phyloP scores from a whole-genome alignment of 2,888 invertebrate species.

The Tetramorium bicarinatum region DNA sequence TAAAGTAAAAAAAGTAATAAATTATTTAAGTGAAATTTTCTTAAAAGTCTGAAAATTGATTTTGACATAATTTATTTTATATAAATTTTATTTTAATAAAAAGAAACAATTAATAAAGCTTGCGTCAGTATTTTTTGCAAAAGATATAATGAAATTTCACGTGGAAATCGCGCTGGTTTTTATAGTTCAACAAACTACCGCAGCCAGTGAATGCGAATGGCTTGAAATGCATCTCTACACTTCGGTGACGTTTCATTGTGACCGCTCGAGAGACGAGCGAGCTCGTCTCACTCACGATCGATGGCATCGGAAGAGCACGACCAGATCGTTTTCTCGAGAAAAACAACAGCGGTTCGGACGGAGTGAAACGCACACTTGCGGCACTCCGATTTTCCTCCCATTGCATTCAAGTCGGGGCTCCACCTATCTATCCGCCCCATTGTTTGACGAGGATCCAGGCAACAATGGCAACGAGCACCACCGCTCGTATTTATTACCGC shows the following conservation, averaged over 20 bases:
- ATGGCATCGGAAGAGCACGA: conserved; percentile 20
- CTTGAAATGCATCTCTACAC: conserved; percentile 5
- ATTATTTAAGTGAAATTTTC: neutral
- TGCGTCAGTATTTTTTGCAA: neutral
- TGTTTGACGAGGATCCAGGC: conserved; percentile 59
- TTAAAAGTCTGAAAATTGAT: neutral
- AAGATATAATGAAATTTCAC: neutral
- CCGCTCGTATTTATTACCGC: conserved; percentile 58
- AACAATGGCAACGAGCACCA: conserved; percentile 57
- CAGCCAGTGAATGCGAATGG: neutral
- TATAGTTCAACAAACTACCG: too few relatives aligned
- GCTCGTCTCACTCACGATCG: conserved; percentile 17
- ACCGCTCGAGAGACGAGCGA: neutral
- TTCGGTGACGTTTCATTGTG: neutral
- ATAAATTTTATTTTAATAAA: neutral
- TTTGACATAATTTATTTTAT: neutral
- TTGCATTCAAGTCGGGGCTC: conserved; percentile 42
- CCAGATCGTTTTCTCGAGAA: conserved; percentile 13
- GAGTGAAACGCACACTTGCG: conserved; percentile 47
- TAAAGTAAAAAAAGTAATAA: neutral
- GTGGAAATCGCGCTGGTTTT: neutral
- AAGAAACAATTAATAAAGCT: neutral
- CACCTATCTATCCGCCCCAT: conserved; percentile 57
- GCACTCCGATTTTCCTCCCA: conserved; percentile 39
- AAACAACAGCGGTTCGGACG: conserved; percentile 32